phyloP scores from a whole-genome alignment of 1,140 invertebrate genomes.

The Tetramorium alpestre region DNA sequence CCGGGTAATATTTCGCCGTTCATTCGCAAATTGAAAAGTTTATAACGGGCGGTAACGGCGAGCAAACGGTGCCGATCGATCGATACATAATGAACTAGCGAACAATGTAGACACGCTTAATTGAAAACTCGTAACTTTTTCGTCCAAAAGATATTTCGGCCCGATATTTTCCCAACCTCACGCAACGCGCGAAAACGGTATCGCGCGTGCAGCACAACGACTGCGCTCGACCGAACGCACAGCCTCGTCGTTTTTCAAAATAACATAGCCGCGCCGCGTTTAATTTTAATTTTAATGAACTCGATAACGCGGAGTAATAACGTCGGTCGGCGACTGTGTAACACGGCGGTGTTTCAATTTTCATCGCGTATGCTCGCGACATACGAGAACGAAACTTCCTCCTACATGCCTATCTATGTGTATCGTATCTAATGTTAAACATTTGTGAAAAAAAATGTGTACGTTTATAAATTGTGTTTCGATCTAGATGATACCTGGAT shows the following conservation, averaged over 20 bases:
- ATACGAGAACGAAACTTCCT: constrained; percentile 1
- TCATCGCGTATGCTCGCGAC: constrained; percentile 7
- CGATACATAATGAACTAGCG: constrained; percentile 62
- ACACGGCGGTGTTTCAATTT: constrained; percentile 41
- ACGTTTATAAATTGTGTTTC: background rate
- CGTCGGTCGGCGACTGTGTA: constrained; percentile 5
- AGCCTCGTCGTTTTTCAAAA: constrained; percentile 34
- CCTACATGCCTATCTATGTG: background rate
- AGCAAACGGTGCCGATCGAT: constrained; percentile 37
- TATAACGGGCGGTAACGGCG: constrained; percentile 37
- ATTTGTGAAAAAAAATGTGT: background rate
- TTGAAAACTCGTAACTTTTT: constrained; percentile 63
- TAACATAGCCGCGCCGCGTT: constrained; percentile 23
- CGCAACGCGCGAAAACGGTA: background rate
- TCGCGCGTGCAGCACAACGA: constrained; percentile 5
- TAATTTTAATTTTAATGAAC: constrained; percentile 59
- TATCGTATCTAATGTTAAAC: background rate
- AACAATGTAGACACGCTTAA: constrained; percentile 63
- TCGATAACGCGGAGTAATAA: constrained; percentile 51
- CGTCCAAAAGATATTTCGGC: constrained; percentile 43
- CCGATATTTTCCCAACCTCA: constrained; percentile 35
- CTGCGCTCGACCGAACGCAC: background rate
- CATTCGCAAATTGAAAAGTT: constrained; percentile 65
- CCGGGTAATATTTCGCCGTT: constrained; percentile 38
- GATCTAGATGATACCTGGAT: background rate